phyloP scores from a whole-genome alignment of 2,888 invertebrate species.

The Smittia aterrima region DNA sequence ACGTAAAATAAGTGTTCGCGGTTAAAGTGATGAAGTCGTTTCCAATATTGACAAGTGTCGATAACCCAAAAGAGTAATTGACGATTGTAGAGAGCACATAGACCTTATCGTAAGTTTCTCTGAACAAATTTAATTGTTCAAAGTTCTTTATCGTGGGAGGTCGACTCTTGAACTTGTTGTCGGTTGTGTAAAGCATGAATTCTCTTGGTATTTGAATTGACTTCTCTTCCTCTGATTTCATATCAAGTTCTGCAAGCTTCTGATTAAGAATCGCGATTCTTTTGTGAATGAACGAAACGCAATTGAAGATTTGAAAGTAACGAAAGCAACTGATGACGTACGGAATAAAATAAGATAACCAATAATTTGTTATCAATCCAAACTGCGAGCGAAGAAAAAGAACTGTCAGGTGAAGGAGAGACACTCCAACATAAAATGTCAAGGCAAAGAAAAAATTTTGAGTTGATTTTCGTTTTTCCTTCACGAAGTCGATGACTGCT shows the following conservation, averaged over 20 bases:
- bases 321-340: constrained; percentile 47
- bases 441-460: neutral
- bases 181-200: neutral
- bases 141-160: neutral
- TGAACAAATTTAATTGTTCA: constrained; percentile 43
- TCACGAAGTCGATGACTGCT: constrained; percentile 44
- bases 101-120: constrained; percentile 50
- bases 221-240: constrained; percentile 26
- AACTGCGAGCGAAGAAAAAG: neutral
- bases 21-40: constrained; percentile 52
- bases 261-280: constrained; percentile 48
- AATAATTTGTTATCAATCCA: constrained; percentile 44
- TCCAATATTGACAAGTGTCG: constrained; percentile 50
- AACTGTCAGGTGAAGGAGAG: neutral
- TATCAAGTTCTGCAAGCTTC: constrained; percentile 45
- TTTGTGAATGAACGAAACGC: constrained; percentile 46
- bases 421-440: constrained; percentile 36
- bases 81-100: constrained; percentile 48
- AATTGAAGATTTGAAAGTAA: constrained; percentile 50
- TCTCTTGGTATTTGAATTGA: constrained; percentile 42
- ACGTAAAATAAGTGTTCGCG: constrained; percentile 52
- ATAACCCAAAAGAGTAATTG: constrained; percentile 50
- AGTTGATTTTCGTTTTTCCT: constrained; percentile 42
- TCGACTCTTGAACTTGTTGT: neutral
- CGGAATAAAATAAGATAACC: constrained; percentile 48